Percentiles rank a stretch among this genome's conserved stretches.
Conservation (phyloP, 2,888 invertebrate genomes). For the Microchrysa polita region DNA sequence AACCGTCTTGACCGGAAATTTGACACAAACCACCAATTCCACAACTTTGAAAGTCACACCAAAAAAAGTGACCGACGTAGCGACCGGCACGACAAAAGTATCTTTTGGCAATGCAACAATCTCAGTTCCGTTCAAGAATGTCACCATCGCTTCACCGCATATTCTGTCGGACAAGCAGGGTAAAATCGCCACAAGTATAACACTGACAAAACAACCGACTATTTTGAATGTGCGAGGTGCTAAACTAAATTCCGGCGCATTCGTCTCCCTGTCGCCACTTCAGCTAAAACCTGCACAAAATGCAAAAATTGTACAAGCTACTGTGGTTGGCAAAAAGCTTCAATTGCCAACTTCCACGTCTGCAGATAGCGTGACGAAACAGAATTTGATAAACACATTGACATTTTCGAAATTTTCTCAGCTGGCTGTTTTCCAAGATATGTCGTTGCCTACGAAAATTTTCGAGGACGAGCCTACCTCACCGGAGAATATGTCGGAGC, state of each 20-base stretch:
- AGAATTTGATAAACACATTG: slow-evolving; percentile 51
- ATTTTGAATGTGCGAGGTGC: slow-evolving; percentile 57
- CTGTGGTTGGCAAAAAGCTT: slow-evolving; percentile 60
- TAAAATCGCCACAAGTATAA: slow-evolving; percentile 56
- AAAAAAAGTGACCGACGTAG: slow-evolving; percentile 68
- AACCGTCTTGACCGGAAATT: slow-evolving; percentile 45
- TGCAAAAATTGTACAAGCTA: slow-evolving; percentile 65
- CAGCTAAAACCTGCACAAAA: slow-evolving; percentile 60
- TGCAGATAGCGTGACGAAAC: slow-evolving; percentile 64
- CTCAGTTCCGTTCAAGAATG: slow-evolving; percentile 62
- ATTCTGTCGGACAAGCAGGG: slow-evolving; percentile 53
- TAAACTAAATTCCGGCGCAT: slow-evolving; percentile 59
- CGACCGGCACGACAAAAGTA: slow-evolving; percentile 68
- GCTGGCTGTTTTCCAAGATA: slow-evolving; percentile 68
- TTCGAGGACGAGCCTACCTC: slow-evolving; percentile 75
- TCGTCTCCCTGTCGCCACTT: slow-evolving; percentile 61
- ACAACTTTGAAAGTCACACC: slow-evolving; percentile 64
- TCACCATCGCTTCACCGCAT: slow-evolving; percentile 57
- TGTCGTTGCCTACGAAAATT: slow-evolving; percentile 72
- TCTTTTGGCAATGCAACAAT: slow-evolving; percentile 64
- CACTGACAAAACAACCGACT: slow-evolving; percentile 56
- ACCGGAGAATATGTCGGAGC: slow-evolving; percentile 66
- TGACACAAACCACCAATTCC: slow-evolving; percentile 53
- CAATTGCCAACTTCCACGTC: slow-evolving; percentile 58
- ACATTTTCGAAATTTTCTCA: slow-evolving; percentile 68